These are phyloP conservation scores for Thumatha senex DNA, from an alignment of 2,888 invertebrate species.

Conservation along the genomic window DNA sequence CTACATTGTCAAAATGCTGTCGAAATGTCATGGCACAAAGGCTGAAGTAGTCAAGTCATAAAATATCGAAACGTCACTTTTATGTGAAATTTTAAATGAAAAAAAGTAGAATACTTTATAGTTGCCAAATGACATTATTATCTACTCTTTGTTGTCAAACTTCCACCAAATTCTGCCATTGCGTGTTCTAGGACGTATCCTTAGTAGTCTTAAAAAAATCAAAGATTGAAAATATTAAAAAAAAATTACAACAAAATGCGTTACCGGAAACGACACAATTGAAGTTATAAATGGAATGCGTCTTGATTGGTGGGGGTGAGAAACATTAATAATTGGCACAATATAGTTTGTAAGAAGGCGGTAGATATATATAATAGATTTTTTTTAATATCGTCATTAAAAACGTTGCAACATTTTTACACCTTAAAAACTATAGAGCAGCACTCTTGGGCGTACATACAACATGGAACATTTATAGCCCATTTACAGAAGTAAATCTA, in stretches of 20 bases:
- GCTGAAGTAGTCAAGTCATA: too few species aligned
- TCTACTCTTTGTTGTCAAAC: too few species aligned
- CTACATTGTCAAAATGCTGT: too few species aligned
- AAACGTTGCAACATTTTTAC: slow-evolving; percentile 62
- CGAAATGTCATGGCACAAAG: too few species aligned
- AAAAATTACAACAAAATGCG: neutral
- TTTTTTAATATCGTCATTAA: slow-evolving; percentile 40
- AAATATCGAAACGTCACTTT: too few species aligned
- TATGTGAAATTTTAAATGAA: too few species aligned
- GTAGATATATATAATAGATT: slow-evolving; percentile 40
- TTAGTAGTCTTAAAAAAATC: too few species aligned
- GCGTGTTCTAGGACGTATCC: too few species aligned
- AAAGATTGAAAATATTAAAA: neutral
- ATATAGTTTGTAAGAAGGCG: slow-evolving; percentile 57
- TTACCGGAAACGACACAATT: slow-evolving; percentile 19
- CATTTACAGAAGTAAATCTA: slow-evolving; percentile 5
- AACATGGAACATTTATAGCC: slow-evolving; percentile 55
- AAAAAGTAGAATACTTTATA: too few species aligned
- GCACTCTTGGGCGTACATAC: slow-evolving; percentile 54
- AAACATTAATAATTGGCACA: slow-evolving; percentile 65
- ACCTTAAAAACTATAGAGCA: slow-evolving; percentile 52
- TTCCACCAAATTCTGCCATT: too few species aligned
- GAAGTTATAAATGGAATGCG: slow-evolving; percentile 51
- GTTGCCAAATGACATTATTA: too few species aligned
- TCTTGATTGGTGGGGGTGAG: slow-evolving; percentile 28